Evolutionary conservation across 2,888 invertebrate species (phyloP).

Genomic region (Scaptomyza caliginosa): DNA sequence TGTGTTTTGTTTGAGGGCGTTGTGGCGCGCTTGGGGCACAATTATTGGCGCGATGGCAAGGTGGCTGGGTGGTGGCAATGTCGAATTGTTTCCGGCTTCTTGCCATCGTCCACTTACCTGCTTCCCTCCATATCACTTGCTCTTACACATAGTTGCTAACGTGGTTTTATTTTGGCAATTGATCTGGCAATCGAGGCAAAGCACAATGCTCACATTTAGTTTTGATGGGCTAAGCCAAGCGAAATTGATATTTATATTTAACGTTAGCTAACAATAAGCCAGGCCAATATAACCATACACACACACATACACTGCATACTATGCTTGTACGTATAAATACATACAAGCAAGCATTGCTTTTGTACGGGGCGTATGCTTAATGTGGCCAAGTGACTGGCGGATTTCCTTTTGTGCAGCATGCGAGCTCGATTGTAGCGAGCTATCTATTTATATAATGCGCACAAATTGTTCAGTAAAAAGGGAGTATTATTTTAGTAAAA

Average conservation of each 20-base stretch:
- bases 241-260: constrained; percentile 79
- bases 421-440: constrained; percentile 24
- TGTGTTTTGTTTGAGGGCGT: constrained; percentile 77
- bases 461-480: neutral
- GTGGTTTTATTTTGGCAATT: constrained; percentile 71
- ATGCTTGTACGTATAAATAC: too few relatives aligned
- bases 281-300: constrained; percentile 21
- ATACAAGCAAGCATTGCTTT: neutral
- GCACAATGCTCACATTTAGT: constrained; percentile 67
- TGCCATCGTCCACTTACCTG: constrained; percentile 6
- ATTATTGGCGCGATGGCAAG: constrained; percentile 33
- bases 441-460: constrained; percentile 23
- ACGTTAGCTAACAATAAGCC: constrained; percentile 73
- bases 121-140: neutral
- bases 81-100: constrained; percentile 10
- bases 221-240: constrained; percentile 53
- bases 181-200: constrained; percentile 70
- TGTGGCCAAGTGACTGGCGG: constrained; percentile 65
- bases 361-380: constrained; percentile 68
- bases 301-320: constrained; percentile 3
- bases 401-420: constrained; percentile 65
- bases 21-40: constrained; percentile 67
- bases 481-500: neutral
- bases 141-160: constrained; percentile 53
- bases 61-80: neutral